Evolutionary conservation across 2,888 invertebrate species (phyloP).

Genomic region (Acronicta aceris): DNA sequence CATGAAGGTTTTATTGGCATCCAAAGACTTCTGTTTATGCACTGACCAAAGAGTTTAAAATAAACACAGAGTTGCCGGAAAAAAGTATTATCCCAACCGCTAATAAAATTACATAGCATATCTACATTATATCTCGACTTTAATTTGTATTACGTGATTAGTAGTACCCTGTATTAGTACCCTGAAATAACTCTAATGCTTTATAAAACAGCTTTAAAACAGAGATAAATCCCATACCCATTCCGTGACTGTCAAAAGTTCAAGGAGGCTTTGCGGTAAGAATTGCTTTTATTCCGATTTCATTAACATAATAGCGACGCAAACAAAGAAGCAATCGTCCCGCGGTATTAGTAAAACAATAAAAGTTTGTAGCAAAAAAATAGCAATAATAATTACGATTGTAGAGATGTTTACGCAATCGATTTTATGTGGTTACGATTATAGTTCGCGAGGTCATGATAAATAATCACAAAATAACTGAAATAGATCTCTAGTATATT

Average conservation of each 20-base stretch:
- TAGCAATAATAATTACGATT: neutral
- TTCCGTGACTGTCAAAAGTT: constrained; percentile 75
- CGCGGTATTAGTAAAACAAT: constrained; percentile 41
- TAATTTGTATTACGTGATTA: too few species aligned
- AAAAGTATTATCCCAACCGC: too few species aligned
- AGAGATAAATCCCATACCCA: constrained; percentile 61
- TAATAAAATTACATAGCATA: too few species aligned
- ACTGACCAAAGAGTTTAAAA: too few species aligned
- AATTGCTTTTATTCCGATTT: constrained; percentile 68
- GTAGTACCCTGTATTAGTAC: too few species aligned
- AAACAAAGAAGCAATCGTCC: constrained; percentile 49
- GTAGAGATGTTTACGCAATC: constrained; percentile 21
- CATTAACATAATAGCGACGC: constrained; percentile 56
- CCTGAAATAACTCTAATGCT: too few species aligned
- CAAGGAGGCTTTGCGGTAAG: constrained; percentile 70
- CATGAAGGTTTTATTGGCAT: neutral
- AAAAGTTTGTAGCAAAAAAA: constrained; percentile 43
- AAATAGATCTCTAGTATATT: neutral
- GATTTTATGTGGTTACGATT: constrained; percentile 2
- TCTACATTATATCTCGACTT: too few species aligned
- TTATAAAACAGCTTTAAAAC: too few species aligned
- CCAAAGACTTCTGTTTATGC: neutral
- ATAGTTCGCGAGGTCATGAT: neutral
- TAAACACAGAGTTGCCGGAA: too few species aligned
- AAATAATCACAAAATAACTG: neutral